phyloP scores from a whole-genome alignment of 1,140 invertebrate genomes.

The Plodia interpunctella region DNA sequence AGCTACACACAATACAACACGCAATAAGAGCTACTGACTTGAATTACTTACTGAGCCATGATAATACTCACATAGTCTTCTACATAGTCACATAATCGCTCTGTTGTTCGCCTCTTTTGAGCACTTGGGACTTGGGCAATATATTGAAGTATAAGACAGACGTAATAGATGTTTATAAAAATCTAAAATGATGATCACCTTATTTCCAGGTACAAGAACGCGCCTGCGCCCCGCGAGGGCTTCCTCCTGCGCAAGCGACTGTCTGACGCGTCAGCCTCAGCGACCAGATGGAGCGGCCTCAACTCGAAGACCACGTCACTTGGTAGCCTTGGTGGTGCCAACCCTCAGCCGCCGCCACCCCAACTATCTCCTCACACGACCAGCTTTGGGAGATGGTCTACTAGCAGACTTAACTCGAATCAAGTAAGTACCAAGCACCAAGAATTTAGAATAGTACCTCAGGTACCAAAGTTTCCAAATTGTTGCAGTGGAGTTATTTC shows the following conservation, averaged over 20 bases:
- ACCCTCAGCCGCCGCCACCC: slow-evolving; percentile 67
- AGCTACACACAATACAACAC: no score
- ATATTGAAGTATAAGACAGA: no score
- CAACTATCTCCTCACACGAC: slow-evolving; percentile 68
- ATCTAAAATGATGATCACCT: background rate
- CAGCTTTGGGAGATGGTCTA: slow-evolving; percentile 89
- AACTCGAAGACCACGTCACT: slow-evolving; percentile 88
- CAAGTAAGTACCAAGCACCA: slow-evolving; percentile 51
- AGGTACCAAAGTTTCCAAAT: background rate
- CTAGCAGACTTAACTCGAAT: slow-evolving; percentile 88
- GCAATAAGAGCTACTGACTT: no score
- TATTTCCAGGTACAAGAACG: slow-evolving; percentile 85
- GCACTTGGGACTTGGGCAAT: no score
- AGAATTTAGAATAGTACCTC: background rate
- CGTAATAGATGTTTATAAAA: no score
- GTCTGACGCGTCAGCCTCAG: slow-evolving; percentile 81
- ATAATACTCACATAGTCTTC: no score
- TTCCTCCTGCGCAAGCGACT: slow-evolving; percentile 82
- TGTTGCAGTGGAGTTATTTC: background rate
- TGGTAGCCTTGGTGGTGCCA: slow-evolving; percentile 80
- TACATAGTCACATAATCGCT: no score
- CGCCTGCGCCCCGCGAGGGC: slow-evolving; percentile 82
- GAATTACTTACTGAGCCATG: no score
- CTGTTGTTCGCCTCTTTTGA: no score
- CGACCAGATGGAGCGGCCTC: slow-evolving; percentile 82